These are phyloP conservation scores for Poeciliopsis turrubarensis DNA, from an alignment of 2,113 vertebrate genomes.

Conservation along the genomic window DNA sequence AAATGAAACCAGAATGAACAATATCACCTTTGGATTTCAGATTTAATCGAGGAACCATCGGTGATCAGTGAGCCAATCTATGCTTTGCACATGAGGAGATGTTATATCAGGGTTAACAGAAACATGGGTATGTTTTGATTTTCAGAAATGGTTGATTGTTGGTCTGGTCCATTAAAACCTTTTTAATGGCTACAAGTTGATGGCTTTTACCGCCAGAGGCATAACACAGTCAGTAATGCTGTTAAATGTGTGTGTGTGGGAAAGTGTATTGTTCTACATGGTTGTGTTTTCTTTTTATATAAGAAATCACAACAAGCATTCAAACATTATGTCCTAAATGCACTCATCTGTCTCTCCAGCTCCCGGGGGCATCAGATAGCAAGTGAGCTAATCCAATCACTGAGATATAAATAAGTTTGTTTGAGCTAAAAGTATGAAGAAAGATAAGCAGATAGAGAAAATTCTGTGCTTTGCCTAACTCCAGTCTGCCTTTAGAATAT, in stretches of 20 bases:
- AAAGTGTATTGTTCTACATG: constrained; percentile 3
- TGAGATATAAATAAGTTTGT: constrained; percentile 59
- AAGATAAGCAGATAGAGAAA: constrained; percentile 33
- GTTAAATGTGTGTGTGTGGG: constrained; percentile 18
- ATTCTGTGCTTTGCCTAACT: constrained; percentile 18
- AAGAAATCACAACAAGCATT: constrained; percentile 42
- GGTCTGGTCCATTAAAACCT: constrained; percentile 63
- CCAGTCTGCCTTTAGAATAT: neutral
- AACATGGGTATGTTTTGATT: constrained; percentile 19
- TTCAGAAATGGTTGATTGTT: constrained; percentile 40
- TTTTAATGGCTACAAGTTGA: constrained; percentile 56
- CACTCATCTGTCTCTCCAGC: constrained; percentile 46
- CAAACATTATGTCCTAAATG: constrained; percentile 57
- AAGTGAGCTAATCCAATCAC: constrained; percentile 58
- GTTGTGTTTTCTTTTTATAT: constrained; percentile 34
- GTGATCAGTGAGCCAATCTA: neutral
- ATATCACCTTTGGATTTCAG: neutral
- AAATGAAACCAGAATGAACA: neutral
- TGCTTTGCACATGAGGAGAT: neutral
- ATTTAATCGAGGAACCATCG: neutral
- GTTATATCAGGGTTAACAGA: neutral
- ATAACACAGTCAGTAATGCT: constrained; percentile 39
- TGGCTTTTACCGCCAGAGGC: constrained; percentile 56
- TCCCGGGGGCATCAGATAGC: constrained; percentile 30
- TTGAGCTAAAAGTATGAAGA: constrained; percentile 52